phyloP scores from a whole-genome alignment of 2,888 invertebrate genomes.

The Caenorhabditis japonica region DNA sequence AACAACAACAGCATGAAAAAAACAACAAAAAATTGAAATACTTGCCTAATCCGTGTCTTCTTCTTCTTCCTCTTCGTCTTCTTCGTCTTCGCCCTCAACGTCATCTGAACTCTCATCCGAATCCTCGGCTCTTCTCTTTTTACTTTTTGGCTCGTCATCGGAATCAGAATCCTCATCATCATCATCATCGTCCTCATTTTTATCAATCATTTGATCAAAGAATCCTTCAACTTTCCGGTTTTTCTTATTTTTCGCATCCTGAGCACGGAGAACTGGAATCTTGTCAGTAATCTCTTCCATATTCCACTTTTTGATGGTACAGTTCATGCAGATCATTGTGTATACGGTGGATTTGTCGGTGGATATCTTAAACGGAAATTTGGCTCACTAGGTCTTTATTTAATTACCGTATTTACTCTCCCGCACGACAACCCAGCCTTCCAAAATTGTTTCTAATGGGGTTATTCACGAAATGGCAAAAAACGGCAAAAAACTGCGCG shows the following conservation, averaged over 20 bases:
- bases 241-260: constrained; percentile 61
- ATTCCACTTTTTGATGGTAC: constrained; percentile 57
- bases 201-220: constrained; percentile 51
- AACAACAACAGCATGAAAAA: constrained; percentile 14
- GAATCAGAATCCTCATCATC: constrained; percentile 23
- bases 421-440: no score
- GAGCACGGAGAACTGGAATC: constrained; percentile 64
- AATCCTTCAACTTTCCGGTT: constrained; percentile 53
- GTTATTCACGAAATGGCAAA: no score
- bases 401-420: no score
- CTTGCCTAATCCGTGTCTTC: background rate
- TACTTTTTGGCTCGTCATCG: constrained; percentile 17
- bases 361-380: constrained; percentile 43
- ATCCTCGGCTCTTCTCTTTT: constrained; percentile 1
- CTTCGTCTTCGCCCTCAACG: constrained; percentile 17
- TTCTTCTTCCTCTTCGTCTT: constrained; percentile 21
- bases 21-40: constrained; percentile 1
- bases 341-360: constrained; percentile 37
- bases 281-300: constrained; percentile 51
- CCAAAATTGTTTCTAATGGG: no score
- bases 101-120: constrained; percentile 25
- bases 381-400: no score
- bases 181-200: constrained; percentile 16
- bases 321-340: constrained; percentile 46
- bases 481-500: no score